Base-by-base conservation (phyloP, 1,140 invertebrate genomes). In the Achroia grisella region DNA sequence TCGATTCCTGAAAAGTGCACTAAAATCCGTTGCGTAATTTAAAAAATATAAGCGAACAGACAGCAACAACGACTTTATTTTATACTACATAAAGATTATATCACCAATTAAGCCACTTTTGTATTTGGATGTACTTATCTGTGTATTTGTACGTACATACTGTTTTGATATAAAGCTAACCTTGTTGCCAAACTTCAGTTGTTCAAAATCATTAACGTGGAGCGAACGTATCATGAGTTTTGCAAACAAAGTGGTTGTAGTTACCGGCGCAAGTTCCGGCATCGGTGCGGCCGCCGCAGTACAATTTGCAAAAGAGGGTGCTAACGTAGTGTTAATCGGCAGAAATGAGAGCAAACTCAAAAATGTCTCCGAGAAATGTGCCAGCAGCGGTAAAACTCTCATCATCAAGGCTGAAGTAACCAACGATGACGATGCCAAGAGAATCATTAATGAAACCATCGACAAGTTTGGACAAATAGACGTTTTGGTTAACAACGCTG, bases 401-500 rank as follows among this genome's bases (percentile, higher is more conserved):
- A 56, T 87, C 8, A 48, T 89, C 15, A 73, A 70, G 29, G 92
- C 88, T 1, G 92, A 93, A 55, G 39, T 93, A 2, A 87, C 86
- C 0, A 88, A 89, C 36, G 91, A 92, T 65, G 65, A 65, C 10
- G 91, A 92, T 60, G 82, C 84, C 1, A 64, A 88, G 56, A 86
- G 76, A 10, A 86, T 92, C 37, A 48, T 92, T 1, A 67, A 91
- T 3, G 66, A 78, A 4, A 89, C 89, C 0, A 69, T 90, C 10
- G 57, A 86, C 17, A 72, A 87, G 28, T 91, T 86, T 70, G 87
- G 88, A 3, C 86, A 86, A 65, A 55, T 92, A 8, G 89, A 92
- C 69, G 77, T 91, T 29, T 66, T 92, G 8, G 82, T 94, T 1
- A 94, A 94, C 64, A 92, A 91, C 86, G 93, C 92, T 36, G 93